A percentile compares a stretch with the other conserved stretches of the same genome.
phyloP scores from a whole-genome alignment of 2,888 invertebrate genomes.

The Liodrosophila aerea region DNA sequence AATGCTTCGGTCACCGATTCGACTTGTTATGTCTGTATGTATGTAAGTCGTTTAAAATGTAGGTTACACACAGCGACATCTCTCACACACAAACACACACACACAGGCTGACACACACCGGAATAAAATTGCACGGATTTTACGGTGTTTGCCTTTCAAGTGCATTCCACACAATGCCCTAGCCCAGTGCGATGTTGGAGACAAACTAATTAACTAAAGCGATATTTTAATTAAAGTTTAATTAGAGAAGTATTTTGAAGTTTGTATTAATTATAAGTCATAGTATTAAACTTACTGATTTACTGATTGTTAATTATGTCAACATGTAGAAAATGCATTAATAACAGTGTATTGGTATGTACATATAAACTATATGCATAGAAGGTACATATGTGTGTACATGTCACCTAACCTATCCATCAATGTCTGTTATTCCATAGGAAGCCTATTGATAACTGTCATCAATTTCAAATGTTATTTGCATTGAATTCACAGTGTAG shows the following conservation, averaged over 20 bases:
- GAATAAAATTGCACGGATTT: conserved; percentile 35
- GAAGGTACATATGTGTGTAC: background rate
- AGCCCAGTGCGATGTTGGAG: no score
- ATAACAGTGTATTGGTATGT: no score
- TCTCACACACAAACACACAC: conserved; percentile 9
- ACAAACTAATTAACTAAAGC: no score
- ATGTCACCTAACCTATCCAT: background rate
- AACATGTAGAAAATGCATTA: no score
- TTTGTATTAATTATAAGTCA: no score
- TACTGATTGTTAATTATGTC: no score
- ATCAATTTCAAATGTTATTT: conserved; percentile 6
- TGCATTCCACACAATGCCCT: conserved; percentile 27
- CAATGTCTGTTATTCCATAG: background rate
- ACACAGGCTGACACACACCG: conserved; percentile 21
- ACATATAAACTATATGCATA: background rate
- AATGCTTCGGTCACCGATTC: conserved; percentile 63
- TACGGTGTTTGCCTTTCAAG: conserved; percentile 39
- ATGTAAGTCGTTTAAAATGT: conserved; percentile 68
- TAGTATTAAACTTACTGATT: no score
- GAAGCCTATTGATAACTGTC: conserved; percentile 1
- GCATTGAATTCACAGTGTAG: conserved; percentile 22
- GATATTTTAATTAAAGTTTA: no score
- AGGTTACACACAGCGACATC: conserved; percentile 70
- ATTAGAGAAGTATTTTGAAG: no score
- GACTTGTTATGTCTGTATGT: conserved; percentile 46